phyloP scores from a whole-genome alignment of 2,797 vertebrate genomes.

The Bradypodion ventrale region DNA sequence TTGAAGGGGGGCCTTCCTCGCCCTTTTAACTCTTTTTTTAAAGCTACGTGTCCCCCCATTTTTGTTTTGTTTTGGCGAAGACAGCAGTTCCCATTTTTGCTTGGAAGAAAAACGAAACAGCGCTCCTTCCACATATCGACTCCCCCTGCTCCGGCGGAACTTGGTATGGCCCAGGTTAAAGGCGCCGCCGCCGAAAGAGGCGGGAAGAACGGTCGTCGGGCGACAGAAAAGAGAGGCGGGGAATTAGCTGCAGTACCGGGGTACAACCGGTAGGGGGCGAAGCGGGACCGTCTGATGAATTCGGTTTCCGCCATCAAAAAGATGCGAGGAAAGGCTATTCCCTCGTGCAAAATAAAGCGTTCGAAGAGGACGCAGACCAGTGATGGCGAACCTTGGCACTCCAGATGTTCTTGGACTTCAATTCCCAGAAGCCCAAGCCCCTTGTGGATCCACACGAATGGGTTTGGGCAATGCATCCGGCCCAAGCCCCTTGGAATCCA shows the following conservation, averaged over 20 bases:
- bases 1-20: neutral
- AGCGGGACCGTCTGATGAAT: neutral
- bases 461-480: too few relatives aligned
- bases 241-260: fast-evolving
- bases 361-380: too few relatives aligned
- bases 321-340: neutral
- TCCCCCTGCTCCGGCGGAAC: neutral
- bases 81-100: neutral
- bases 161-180: slow-evolving; percentile 25
- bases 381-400: too few relatives aligned
- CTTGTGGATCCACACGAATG: too few relatives aligned
- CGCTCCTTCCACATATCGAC: neutral
- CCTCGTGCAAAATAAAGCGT: neutral
- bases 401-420: too few relatives aligned
- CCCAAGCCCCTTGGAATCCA: too few relatives aligned
- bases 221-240: neutral
- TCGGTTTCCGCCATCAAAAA: neutral
- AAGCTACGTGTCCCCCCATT: too few relatives aligned
- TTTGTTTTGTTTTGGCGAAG: neutral
- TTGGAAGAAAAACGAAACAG: neutral
- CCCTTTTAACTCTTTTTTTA: too few relatives aligned
- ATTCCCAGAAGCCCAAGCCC: too few relatives aligned
- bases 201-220: neutral
- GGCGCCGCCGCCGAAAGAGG: too few relatives aligned
- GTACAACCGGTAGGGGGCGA: neutral